Evolutionary conservation across 2,888 invertebrate genomes (phyloP), one percentile per base, ranked within the genome.

Genomic region (Hoplodrina ambigua): DNA sequence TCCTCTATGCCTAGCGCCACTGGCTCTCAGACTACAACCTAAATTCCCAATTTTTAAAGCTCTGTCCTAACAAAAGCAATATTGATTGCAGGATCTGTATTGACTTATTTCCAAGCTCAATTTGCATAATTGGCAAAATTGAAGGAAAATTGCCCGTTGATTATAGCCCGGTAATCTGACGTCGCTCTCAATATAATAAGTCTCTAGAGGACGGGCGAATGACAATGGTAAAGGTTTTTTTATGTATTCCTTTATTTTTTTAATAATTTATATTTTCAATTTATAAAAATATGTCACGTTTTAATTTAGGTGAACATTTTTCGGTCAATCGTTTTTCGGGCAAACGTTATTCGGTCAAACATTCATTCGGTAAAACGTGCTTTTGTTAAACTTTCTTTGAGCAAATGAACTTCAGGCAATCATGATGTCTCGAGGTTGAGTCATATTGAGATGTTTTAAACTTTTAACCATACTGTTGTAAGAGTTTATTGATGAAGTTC

Each of bases 111-210:
- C 54, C 50, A 13, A 19, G 1, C 11, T 37, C 54, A 62, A 77
- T 76, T 70, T 76, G n/a, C 73, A 69, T 82, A 76, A 72, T 79
- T 66, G 69, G 25, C 33, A 41, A 72, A 74, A 80, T 76, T 65
- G 61, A 30, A 62, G 60, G 62, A 59, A 75, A 81, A 63, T 10
- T 46, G 53, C 55, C 75, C 41, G 17, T 50, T 44, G 33, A 60
- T 71, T 62, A 77, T 69, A 50, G 50, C 25, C 4, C 2, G 30
- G 62, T 58, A 69, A 74, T 56, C 17, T 44, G 60, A 30, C 19
- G 13, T 55, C 13, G 44, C 25, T 41, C 30, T 50, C 8, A 50
- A 62, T 61, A 65, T 13, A 46, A 46, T 19, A 50, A n/a, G 19
- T 44, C 77, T 53, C 60, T 20, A 8, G 72, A 59, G 72, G 33